Conservation (phyloP, 2,113 vertebrate species). For the Hemibagrus wyckioides region DNA sequence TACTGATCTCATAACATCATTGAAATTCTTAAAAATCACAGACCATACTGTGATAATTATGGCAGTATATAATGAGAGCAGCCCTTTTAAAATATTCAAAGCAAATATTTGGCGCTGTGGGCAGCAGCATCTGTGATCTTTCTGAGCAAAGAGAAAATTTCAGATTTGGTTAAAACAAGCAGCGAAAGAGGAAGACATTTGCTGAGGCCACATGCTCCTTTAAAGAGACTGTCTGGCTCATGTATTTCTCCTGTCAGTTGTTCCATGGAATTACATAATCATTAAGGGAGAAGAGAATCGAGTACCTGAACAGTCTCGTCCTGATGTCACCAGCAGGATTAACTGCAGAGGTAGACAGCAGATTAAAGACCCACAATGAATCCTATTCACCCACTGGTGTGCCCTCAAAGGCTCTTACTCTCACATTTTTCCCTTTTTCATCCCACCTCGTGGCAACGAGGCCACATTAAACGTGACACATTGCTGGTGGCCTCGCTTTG, state of each 20-base stretch:
- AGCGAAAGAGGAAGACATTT: not conserved
- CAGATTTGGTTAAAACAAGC: not conserved
- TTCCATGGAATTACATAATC: conserved; percentile 67
- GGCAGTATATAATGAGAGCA: not conserved
- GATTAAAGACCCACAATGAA: conserved; percentile 56
- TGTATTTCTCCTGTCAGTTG: conserved; percentile 54
- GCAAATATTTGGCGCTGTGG: not conserved
- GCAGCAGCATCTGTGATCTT: not conserved
- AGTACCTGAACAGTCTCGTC: conserved; percentile 54
- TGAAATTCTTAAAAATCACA: not conserved
- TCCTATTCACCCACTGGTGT: conserved; percentile 41
- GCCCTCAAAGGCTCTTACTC: conserved; percentile 33
- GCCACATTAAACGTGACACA: not conserved
- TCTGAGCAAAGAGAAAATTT: not conserved
- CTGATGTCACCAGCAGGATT: conserved; percentile 52
- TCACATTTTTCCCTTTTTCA: conserved; percentile 23
- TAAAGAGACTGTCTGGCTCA: conserved; percentile 61
- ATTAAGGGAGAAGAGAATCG: conserved; percentile 42
- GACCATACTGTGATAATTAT: not conserved
- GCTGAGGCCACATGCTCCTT: conserved; percentile 41
- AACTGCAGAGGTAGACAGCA: conserved; percentile 40
- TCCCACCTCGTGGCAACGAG: conserved; percentile 52
- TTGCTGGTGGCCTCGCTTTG: conserved; percentile 11
- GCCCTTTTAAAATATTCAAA: not conserved
- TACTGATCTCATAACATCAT: not conserved